These are phyloP conservation scores for Stramonita haemastoma DNA, from an alignment of 2,888 invertebrate species.

Conservation along the genomic window DNA sequence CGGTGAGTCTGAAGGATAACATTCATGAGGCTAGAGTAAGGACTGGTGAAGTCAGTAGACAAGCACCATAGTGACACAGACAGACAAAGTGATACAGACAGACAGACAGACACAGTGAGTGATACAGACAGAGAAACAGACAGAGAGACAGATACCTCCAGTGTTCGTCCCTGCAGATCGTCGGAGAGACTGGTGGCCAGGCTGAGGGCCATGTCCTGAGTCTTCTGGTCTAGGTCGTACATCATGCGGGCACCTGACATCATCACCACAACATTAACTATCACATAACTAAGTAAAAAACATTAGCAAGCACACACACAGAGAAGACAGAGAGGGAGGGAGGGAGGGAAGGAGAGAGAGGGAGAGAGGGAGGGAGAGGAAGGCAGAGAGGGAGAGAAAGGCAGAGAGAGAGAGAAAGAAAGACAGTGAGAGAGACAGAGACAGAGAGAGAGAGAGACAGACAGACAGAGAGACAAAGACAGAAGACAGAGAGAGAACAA, in stretches of 20 bases:
- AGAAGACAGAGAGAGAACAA: background rate
- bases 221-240: slow-evolving; percentile 85
- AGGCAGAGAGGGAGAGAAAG: background rate
- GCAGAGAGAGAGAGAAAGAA: background rate
- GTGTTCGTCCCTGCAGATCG: slow-evolving; percentile 79
- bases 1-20: no score
- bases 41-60: no score
- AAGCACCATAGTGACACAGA: background rate
- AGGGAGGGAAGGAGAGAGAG: no score
- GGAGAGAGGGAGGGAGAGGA: background rate
- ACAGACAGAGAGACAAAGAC: background rate
- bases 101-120: slow-evolving; percentile 71
- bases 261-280: background rate
- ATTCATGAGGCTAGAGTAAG: no score
- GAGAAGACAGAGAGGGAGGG: no score
- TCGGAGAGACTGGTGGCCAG: slow-evolving; percentile 78
- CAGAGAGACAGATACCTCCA: slow-evolving; percentile 78
- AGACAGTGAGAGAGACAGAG: background rate
- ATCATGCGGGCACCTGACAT: slow-evolving; percentile 84
- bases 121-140: background rate
- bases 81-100: background rate
- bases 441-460: background rate
- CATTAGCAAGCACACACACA: background rate
- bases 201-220: slow-evolving; percentile 83
- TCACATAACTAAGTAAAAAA: background rate